These are phyloP conservation scores for Urocyon cinereoargenteus DNA, from an alignment of 2,797 vertebrate genomes.

Conservation along the genomic window DNA sequence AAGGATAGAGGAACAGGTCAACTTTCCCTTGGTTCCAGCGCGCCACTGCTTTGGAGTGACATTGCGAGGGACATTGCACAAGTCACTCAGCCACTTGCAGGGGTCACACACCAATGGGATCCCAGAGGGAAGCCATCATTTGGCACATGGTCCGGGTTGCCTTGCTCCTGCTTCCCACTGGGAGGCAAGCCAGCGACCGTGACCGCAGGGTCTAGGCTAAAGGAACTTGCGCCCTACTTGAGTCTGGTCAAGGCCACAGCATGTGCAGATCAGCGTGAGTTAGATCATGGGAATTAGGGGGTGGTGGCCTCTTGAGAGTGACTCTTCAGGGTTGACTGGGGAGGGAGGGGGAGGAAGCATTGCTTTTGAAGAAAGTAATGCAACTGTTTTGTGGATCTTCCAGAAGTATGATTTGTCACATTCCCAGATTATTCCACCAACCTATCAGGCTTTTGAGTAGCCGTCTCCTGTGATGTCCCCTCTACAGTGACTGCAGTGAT, in stretches of 20 bases:
- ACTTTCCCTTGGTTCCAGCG: neutral
- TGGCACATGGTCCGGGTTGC: neutral
- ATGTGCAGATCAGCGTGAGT: neutral
- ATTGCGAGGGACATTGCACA: neutral
- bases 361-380: neutral
- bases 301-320: neutral
- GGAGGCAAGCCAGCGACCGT: neutral
- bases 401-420: neutral
- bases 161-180: neutral
- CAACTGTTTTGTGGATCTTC: neutral
- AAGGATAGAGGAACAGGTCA: neutral
- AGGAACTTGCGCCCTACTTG: neutral
- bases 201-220: neutral
- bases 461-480: neutral
- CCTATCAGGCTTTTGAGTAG: neutral
- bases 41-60: neutral
- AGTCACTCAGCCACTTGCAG: neutral
- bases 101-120: neutral
- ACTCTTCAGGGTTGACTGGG: neutral
- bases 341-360: neutral
- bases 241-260: neutral
- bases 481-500: neutral
- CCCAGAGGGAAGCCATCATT: neutral
- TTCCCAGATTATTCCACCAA: neutral
- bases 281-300: slow-evolving; percentile 49